Base-by-base conservation (phyloP, 2,113 vertebrate genomes). In the Heteronetta atricapilla region DNA sequence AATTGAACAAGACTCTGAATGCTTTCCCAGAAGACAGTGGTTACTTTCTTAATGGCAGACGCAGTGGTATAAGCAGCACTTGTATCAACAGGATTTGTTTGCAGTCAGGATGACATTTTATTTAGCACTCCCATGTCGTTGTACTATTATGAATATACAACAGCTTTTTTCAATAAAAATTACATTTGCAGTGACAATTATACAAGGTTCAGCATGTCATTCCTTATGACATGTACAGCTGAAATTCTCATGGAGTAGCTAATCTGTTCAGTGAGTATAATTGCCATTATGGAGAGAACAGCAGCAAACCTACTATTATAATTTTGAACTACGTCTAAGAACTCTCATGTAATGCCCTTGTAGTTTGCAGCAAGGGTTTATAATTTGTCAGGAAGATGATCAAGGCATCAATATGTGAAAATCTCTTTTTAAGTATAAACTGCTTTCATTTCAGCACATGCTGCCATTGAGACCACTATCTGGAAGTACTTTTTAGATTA, bases 51-150 rank as follows among this genome's bases (percentile, higher is more conserved):
- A 93, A 96, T 94, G 42, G 42, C 73, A 96, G 86, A 92, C 64
- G 52, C 79, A 56, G 60, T 74, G 29, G 62, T 82, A 69, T 77
- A 91, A 94, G 77, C 91, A 28, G 72, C 89, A 74, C 84, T 97
- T 94, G 88, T 50, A 77, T 94, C 96, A 95, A 86, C 70, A 92
- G 79, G 88, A 87, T 94, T 88, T 97, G 75, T 96, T 87, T 95
- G 82, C 93, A 73, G 82, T 94, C 94, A 87, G 86, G 68, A 86
- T 96, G 87, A 76, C 36, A 29, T 97, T 97, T 97, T 95, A 91
- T 93, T 97, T 96, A 95, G 79, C 28, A 40, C 63, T 93, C 44
- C 52, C 52, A 31, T 11, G 1, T 88, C 10, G 1, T 92, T 78
- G 53, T 60, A 70, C 29, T 72, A 55, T 67, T 78, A 59, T 15